Evolutionary conservation across 2,113 vertebrate genomes (phyloP).

Genomic region (Baryphthengus martii): DNA sequence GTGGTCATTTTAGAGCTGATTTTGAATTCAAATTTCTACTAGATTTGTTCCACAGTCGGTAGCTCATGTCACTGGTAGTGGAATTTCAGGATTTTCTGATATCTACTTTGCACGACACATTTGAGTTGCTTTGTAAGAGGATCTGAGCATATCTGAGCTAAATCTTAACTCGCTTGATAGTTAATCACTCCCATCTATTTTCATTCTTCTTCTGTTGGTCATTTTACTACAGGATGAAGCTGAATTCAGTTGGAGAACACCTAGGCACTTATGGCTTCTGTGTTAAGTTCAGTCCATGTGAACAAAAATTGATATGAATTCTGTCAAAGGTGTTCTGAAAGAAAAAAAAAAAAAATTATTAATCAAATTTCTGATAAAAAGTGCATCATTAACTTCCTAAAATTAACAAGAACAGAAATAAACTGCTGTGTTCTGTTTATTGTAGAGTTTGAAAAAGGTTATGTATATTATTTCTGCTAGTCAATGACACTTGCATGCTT

Average conservation of each 20-base stretch:
- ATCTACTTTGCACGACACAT: not conserved
- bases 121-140: not conserved
- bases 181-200: not conserved
- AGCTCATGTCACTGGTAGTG: not conserved
- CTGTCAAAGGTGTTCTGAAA: not conserved
- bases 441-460: not conserved
- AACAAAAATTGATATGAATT: not conserved
- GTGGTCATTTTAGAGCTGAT: not conserved
- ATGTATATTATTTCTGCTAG: not conserved
- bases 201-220: not conserved
- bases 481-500: not conserved
- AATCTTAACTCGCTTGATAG: not conserved
- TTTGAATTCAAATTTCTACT: not conserved
- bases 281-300: not conserved
- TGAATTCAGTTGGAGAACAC: not conserved
- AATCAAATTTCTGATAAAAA: slow-evolving; percentile 1
- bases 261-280: not conserved
- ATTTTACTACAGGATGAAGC: not conserved
- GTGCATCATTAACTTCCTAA: not conserved
- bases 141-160: not conserved
- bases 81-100: not conserved
- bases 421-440: not conserved
- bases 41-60: not conserved
- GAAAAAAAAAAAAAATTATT: not conserved
- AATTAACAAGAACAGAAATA: not conserved